Evolutionary conservation across 1,140 invertebrate species (phyloP).

Genomic region (Papilio glaucus): DNA sequence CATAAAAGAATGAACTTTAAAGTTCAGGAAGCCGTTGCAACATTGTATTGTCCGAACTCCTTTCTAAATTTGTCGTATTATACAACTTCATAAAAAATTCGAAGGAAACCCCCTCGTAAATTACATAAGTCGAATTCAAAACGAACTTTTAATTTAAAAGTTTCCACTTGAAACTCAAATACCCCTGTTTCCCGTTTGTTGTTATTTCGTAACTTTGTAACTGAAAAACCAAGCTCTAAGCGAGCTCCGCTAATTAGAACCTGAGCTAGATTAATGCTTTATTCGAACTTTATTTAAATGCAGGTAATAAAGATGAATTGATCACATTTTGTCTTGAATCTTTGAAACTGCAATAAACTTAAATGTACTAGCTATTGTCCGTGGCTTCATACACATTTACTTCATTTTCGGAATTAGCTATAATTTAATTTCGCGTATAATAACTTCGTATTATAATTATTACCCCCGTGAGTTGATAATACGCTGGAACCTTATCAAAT

Average conservation of each 20-base stretch:
- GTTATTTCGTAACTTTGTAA: conserved; percentile 21
- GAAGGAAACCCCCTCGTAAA: conserved; percentile 16
- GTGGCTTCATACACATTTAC: too few species aligned
- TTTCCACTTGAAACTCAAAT: conserved; percentile 25
- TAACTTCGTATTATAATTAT: too few species aligned
- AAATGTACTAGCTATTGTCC: too few species aligned
- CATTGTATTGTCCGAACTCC: background rate
- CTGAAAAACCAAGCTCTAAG: conserved; percentile 3
- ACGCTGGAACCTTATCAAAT: too few species aligned
- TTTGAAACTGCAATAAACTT: too few species aligned
- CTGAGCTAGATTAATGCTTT: background rate
- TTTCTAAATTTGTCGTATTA: background rate
- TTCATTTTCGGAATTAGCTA: too few species aligned
- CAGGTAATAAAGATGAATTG: background rate
- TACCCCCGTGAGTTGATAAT: too few species aligned
- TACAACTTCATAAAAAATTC: background rate
- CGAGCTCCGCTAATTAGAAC: conserved; percentile 21
- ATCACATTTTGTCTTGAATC: background rate
- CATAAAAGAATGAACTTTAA: background rate
- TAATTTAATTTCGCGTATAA: too few species aligned
- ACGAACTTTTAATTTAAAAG: conserved; percentile 33
- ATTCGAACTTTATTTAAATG: background rate
- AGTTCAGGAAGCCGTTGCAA: conserved; percentile 8
- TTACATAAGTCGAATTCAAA: conserved; percentile 22
- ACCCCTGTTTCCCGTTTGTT: conserved; percentile 17